Evolutionary conservation across 2,888 invertebrate species (phyloP), one percentile per base, ranked within the genome.

Genomic region (Acleris literana): DNA sequence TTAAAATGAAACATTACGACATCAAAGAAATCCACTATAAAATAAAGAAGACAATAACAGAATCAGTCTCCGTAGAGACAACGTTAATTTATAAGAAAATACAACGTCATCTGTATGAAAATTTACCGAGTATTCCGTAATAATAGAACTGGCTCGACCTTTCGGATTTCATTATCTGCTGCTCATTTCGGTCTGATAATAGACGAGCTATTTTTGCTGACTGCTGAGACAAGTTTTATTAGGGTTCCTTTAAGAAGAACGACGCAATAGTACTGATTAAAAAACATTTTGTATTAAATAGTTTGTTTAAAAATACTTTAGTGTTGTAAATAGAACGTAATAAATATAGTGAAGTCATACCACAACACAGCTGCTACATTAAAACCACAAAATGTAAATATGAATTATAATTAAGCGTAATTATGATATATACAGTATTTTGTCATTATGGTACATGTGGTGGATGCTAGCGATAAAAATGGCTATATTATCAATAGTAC

Each of bases 111-210:
- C 61, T 57, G 48, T 52, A 62, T 66, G 61, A 61, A 66, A 57
- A 66, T 61, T 17, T 46, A 22, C 16, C 33, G 33, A 53, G 56
- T 54, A 52, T 39, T 56, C 46, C 44, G 57, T 56, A 51, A 60
- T 65, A 65, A 61, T 57, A 56, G 46, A 66, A 66, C 46, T 62
- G 44, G 22, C 52, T 56, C 56, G 61, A 62, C 61, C 65, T 65
- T 61, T 66, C 61, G 11, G 66, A 66, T 66, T 62, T 57, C 56
- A 62, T 62, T 66, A 61, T 55, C 61, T 60, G 22, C 61, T 52
- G 39, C 46, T 57, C 57, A 20, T 52, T 62, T 39, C 55, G 51
- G 46, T 49, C 52, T 66, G 66, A 61, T 61, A 61, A 53, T 53
- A 60, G 44, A 49, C 55, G 55, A 46, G 54, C 55, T 61, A 65